Conservation (phyloP, 2,113 vertebrate genomes). For the Chloropsis cyanopogon region DNA sequence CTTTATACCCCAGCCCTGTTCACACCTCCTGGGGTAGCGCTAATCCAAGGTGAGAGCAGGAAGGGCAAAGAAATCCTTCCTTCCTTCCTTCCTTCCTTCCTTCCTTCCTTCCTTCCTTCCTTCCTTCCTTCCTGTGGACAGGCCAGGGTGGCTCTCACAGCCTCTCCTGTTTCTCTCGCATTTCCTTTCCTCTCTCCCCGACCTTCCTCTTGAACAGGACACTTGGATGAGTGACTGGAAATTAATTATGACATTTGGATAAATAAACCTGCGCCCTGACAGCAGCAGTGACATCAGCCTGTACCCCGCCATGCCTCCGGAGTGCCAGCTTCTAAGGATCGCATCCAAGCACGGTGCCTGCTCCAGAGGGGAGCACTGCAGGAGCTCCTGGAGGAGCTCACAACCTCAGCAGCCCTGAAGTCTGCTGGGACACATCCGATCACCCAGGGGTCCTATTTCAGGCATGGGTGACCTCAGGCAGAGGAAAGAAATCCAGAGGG, state of each 20-base stretch:
- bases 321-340: not conserved
- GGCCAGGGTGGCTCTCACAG: not conserved
- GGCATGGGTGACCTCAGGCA: not conserved
- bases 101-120: not conserved
- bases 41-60: not conserved
- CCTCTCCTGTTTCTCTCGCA: not conserved
- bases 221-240: constrained; percentile 7
- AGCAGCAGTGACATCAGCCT: not conserved
- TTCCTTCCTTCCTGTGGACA: not conserved
- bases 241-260: not conserved
- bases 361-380: not conserved
- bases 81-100: not conserved
- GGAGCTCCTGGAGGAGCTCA: not conserved
- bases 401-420: not conserved
- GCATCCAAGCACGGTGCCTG: rapidly evolving
- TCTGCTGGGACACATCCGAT: not conserved
- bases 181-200: constrained; percentile 20
- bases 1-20: not conserved
- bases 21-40: not conserved
- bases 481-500: not conserved
- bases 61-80: not conserved
- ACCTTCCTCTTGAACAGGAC: constrained; percentile 27
- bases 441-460: not conserved
- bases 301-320: not conserved
- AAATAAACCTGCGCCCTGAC: not conserved